Percentiles rank a stretch among this genome's conserved stretches.
These are phyloP conservation scores for Limenitis camilla DNA, from an alignment of 2,888 invertebrate genomes.

Conservation along the genomic window DNA sequence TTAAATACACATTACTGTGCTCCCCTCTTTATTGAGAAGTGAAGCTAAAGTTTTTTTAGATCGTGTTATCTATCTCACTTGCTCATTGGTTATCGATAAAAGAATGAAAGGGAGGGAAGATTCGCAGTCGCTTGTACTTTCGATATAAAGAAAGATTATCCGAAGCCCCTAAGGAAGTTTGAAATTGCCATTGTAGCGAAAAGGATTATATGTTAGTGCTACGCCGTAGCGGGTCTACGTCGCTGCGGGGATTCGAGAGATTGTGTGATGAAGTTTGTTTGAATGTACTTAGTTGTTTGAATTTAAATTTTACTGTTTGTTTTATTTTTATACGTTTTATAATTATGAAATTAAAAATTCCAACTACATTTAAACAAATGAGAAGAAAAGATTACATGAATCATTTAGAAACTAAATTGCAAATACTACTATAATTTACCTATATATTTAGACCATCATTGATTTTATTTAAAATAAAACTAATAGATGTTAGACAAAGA, in stretches of 20 bases:
- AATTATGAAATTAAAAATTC: constrained; percentile 15
- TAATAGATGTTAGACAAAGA: not conserved
- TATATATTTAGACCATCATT: no score
- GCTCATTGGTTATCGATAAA: constrained; percentile 20
- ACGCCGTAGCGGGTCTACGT: constrained; percentile 65
- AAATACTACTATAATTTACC: no score
- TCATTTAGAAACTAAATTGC: no score
- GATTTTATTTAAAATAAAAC: not conserved
- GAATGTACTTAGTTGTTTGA: constrained; percentile 13
- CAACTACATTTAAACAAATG: not conserved
- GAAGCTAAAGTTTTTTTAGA: constrained; percentile 55
- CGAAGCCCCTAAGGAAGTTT: constrained; percentile 76
- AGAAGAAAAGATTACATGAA: no score
- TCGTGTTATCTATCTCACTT: constrained; percentile 38
- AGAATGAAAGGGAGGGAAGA: constrained; percentile 39
- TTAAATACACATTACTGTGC: constrained; percentile 71
- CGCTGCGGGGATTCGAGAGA: constrained; percentile 46
- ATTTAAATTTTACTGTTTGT: constrained; percentile 18
- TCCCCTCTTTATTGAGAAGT: constrained; percentile 71
- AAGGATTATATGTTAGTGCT: constrained; percentile 76
- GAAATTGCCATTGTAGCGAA: constrained; percentile 77
- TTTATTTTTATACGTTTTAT: constrained; percentile 23
- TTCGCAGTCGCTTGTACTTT: constrained; percentile 54
- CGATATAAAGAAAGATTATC: constrained; percentile 76
- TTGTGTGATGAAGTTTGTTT: constrained; percentile 39